A percentile compares a stretch with the other conserved stretches of the same genome.
phyloP scores from a whole-genome alignment of 2,888 invertebrate genomes.

The Dynastes tityus region DNA sequence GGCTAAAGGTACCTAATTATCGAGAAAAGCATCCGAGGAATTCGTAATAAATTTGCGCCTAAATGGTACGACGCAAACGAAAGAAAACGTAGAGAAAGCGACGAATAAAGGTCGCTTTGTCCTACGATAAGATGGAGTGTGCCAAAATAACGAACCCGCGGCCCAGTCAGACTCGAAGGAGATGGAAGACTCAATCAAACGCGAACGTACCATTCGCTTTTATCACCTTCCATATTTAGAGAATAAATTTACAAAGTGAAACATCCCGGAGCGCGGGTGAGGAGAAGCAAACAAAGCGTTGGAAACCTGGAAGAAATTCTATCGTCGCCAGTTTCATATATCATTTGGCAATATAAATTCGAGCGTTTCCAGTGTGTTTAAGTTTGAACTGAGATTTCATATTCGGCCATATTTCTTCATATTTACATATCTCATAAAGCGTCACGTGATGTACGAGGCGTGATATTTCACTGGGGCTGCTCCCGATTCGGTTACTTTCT shows the following conservation, averaged over 20 bases:
- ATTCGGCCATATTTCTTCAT: conserved; percentile 67
- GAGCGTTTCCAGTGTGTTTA: conserved; percentile 62
- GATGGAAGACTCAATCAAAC: conserved; percentile 38
- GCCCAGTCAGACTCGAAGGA: not conserved
- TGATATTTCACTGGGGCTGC: conserved; percentile 63
- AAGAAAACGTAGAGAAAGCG: too few species aligned
- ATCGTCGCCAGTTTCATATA: conserved; percentile 60
- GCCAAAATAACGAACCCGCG: too few species aligned
- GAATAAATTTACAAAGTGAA: conserved; percentile 47
- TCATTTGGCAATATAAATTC: conserved; percentile 65
- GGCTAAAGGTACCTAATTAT: too few species aligned
- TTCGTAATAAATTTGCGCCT: too few species aligned
- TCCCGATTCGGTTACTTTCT: conserved; percentile 42
- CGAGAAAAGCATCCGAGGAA: too few species aligned
- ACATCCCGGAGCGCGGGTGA: conserved; percentile 18
- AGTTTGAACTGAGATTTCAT: conserved; percentile 67
- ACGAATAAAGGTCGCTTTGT: too few species aligned
- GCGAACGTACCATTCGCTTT: conserved; percentile 40
- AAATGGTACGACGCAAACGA: too few species aligned
- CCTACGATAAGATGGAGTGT: too few species aligned
- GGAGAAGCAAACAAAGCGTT: conserved; percentile 24
- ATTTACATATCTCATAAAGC: conserved; percentile 69
- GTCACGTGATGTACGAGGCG: conserved; percentile 63
- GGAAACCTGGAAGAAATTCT: conserved; percentile 14
- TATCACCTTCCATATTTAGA: conserved; percentile 43